Evolutionary conservation across 2,113 vertebrate species (phyloP).

Genomic region (Spea bombifrons): DNA sequence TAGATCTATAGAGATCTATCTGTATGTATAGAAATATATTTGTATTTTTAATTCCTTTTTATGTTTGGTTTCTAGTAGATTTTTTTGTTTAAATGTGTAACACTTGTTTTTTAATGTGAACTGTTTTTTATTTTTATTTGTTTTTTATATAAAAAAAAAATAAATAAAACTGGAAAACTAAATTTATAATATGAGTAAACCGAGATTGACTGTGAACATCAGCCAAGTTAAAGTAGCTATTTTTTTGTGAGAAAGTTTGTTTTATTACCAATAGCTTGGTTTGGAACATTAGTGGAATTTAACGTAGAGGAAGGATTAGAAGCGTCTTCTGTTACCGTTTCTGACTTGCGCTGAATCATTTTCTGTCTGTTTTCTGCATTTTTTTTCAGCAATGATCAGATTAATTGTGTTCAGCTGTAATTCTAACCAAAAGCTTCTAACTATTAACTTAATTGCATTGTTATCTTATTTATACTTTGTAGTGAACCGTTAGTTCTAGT

Average conservation of each 20-base stretch:
- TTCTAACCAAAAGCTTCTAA: constrained; percentile 1
- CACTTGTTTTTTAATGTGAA: too few species aligned
- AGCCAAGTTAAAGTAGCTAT: constrained; percentile 44
- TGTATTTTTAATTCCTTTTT: neutral
- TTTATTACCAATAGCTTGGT: constrained; percentile 36
- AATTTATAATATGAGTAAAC: too few species aligned
- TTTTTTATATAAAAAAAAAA: too few species aligned
- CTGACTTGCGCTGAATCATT: constrained; percentile 15
- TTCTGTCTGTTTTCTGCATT: constrained; percentile 16
- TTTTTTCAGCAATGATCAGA: neutral
- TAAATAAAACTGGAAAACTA: too few species aligned
- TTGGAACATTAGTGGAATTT: constrained; percentile 34
- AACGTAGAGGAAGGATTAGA: constrained; percentile 41
- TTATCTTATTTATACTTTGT: neutral
- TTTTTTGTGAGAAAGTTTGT: constrained; percentile 23
- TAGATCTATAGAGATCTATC: too few species aligned
- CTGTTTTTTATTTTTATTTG: too few species aligned
- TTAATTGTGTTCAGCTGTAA: neutral
- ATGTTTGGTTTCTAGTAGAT: too few species aligned
- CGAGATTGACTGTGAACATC: constrained; percentile 14
- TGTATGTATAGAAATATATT: neutral
- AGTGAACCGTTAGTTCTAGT: neutral
- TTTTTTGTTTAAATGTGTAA: too few species aligned
- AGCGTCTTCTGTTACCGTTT: constrained; percentile 28
- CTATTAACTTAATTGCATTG: neutral